Percentiles rank a stretch among this genome's conserved stretches.
These are phyloP conservation scores for Ploceus nigricollis DNA, from an alignment of 2,113 vertebrate genomes.

Conservation along the genomic window DNA sequence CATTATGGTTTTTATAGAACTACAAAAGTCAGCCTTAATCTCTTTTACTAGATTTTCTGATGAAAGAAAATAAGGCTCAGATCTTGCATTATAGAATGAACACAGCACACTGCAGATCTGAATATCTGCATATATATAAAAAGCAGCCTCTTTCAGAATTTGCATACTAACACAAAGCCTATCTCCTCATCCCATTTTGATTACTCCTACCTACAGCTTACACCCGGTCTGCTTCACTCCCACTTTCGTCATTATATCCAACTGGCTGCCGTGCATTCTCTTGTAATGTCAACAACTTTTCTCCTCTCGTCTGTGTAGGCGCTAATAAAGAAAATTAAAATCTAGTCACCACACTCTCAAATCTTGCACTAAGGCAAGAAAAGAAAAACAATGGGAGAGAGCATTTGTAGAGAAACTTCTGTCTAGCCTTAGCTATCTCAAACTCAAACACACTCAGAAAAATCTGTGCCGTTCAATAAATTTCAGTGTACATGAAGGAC, in stretches of 20 bases:
- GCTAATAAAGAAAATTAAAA: not conserved
- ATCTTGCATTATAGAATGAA: not conserved
- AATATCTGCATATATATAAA: not conserved
- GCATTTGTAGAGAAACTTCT: not conserved
- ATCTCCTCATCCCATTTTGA: not conserved
- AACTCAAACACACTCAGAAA: not conserved
- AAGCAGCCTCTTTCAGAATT: not conserved
- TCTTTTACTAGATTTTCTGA: not conserved
- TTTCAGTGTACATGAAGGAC: not conserved
- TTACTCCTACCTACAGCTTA: not conserved
- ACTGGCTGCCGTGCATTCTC: not conserved
- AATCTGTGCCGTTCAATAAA: not conserved
- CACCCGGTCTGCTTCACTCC: not conserved
- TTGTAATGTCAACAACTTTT: not conserved
- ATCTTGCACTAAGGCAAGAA: not conserved
- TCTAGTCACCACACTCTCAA: not conserved
- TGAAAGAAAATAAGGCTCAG: not conserved
- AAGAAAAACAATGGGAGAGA: not conserved
- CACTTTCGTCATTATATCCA: not conserved
- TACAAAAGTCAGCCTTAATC: not conserved
- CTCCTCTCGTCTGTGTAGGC: not conserved
- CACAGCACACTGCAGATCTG: not conserved
- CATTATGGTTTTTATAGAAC: not conserved
- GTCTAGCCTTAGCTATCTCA: not conserved
- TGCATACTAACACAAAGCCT: conserved; percentile 17